phyloP scores from a whole-genome alignment of 2,797 vertebrate genomes.

The Sebastes minor region DNA sequence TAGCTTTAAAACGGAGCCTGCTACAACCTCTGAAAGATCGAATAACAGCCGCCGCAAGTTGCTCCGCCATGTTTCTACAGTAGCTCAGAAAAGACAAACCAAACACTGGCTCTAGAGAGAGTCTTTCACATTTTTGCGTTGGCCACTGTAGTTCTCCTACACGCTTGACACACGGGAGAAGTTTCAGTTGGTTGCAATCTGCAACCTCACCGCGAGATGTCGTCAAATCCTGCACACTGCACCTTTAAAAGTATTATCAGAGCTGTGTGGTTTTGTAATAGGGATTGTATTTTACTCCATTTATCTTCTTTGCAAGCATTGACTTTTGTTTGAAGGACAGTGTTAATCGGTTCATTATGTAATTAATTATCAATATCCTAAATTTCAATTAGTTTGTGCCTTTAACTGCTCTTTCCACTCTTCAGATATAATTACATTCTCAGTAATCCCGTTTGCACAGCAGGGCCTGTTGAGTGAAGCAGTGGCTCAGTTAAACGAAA shows the following conservation, averaged over 20 bases:
- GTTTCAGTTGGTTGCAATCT: no score
- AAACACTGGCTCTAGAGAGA: no score
- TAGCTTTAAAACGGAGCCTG: no score
- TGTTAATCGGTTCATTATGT: not conserved
- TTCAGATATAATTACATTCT: conserved; percentile 6
- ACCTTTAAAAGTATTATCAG: not conserved
- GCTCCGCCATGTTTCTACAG: no score
- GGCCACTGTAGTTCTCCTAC: no score
- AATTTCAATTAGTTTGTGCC: conserved; percentile 1
- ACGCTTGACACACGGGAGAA: no score
- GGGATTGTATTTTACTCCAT: not conserved
- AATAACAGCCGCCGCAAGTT: no score
- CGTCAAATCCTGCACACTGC: no score
- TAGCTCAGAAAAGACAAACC: no score
- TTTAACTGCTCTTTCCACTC: not conserved
- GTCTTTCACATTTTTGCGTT: no score
- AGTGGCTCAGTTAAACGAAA: not conserved
- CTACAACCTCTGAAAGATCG: no score
- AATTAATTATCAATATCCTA: not conserved
- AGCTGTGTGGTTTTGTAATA: not conserved
- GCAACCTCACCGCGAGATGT: no score
- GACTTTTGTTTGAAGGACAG: not conserved
- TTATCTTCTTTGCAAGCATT: not conserved
- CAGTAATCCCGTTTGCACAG: conserved; percentile 7
- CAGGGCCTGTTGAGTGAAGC: not conserved